Evolutionary conservation across 2,888 invertebrate species (phyloP).

Genomic region (Teleiodes luculella): DNA sequence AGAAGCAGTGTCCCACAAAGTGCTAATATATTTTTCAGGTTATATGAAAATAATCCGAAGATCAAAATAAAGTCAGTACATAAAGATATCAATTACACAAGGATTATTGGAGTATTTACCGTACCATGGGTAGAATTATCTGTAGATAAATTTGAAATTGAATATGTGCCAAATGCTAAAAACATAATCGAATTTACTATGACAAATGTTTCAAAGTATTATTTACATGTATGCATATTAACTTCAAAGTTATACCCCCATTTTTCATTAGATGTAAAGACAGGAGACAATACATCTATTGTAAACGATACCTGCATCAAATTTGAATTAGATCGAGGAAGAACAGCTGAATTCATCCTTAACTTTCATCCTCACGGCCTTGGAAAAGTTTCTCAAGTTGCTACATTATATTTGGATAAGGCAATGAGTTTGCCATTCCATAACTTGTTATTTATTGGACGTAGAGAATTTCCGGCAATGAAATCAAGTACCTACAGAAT

Average conservation of each 20-base stretch:
- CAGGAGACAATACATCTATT: slow-evolving; percentile 38
- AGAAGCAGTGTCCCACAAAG: too few relatives aligned
- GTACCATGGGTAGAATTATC: slow-evolving; percentile 64
- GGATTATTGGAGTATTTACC: slow-evolving; percentile 61
- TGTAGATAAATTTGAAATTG: slow-evolving; percentile 57
- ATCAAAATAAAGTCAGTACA: slow-evolving; percentile 53
- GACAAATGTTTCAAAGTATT: slow-evolving; percentile 63
- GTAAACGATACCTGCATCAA: slow-evolving; percentile 52
- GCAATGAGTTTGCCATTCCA: slow-evolving; percentile 56
- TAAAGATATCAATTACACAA: slow-evolving; percentile 63
- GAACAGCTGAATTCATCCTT: slow-evolving; percentile 39
- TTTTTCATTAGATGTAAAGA: slow-evolving; percentile 47
- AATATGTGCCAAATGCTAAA: slow-evolving; percentile 34
- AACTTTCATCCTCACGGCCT: slow-evolving; percentile 60
- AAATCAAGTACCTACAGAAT: slow-evolving; percentile 47
- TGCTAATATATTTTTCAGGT: slow-evolving; percentile 50
- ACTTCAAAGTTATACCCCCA: slow-evolving; percentile 54
- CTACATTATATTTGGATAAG: slow-evolving; percentile 60
- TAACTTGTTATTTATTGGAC: slow-evolving; percentile 64
- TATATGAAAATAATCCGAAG: slow-evolving; percentile 57
- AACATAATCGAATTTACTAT: slow-evolving; percentile 56
- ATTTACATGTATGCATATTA: slow-evolving; percentile 49
- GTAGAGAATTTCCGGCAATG: slow-evolving; percentile 47
- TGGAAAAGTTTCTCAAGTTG: slow-evolving; percentile 57
- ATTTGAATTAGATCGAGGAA: slow-evolving; percentile 49